These are phyloP conservation scores for Petaurus breviceps DNA, from an alignment of 2,113 vertebrate species.

Conservation along the genomic window DNA sequence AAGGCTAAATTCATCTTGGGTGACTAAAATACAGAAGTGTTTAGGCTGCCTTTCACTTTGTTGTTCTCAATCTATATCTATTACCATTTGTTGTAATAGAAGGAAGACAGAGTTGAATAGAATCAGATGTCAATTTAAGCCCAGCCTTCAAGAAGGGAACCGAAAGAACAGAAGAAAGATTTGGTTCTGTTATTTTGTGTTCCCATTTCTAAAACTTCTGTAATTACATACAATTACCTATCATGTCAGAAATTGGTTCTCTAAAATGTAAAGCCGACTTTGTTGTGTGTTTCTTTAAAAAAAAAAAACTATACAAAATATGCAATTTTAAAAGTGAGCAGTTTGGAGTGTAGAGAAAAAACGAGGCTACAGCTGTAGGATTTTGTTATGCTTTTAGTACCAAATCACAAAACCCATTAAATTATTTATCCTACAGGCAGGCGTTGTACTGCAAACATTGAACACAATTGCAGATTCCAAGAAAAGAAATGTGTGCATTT, in stretches of 20 bases:
- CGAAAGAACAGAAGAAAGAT: conserved; percentile 20
- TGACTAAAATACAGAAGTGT: conserved; percentile 31
- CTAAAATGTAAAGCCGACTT: conserved; percentile 76
- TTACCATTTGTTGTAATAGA: conserved; percentile 51
- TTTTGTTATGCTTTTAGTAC: conserved; percentile 86
- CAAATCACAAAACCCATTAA: conserved; percentile 86
- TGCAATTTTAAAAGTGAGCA: conserved; percentile 77
- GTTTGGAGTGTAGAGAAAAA: conserved; percentile 82
- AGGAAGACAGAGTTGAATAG: conserved; percentile 42
- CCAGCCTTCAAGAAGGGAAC: conserved; percentile 50
- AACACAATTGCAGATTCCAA: conserved; percentile 79
- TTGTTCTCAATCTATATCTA: conserved; percentile 27
- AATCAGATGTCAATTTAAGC: conserved; percentile 70
- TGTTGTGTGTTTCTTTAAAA: conserved; percentile 55
- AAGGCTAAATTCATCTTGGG: conserved; percentile 2
- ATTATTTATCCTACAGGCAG: conserved; percentile 87
- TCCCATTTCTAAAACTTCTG: conserved; percentile 78
- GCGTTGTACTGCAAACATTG: conserved; percentile 77
- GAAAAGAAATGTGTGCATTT: conserved; percentile 82
- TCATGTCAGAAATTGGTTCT: conserved; percentile 77
- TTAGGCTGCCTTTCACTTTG: not conserved
- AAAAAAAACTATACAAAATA: conserved; percentile 79
- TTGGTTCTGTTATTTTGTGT: conserved; percentile 67
- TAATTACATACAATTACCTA: conserved; percentile 82
- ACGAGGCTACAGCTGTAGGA: conserved; percentile 83